Base-by-base conservation (phyloP, 1,140 invertebrate species). In the Palaemon carinicauda region DNA sequence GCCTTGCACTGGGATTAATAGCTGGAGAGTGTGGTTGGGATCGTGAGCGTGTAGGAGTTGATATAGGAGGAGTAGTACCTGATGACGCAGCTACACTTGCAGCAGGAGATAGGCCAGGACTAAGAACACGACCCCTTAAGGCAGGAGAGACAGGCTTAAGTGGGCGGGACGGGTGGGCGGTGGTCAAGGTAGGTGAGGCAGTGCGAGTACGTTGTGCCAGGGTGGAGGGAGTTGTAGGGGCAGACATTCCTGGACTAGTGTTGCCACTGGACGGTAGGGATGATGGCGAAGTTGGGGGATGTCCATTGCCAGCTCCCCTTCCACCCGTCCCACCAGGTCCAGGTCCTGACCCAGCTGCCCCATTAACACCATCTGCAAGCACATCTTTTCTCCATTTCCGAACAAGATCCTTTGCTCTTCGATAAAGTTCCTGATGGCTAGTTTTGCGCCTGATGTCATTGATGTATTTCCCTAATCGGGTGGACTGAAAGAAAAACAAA, bases 381-480 rank as follows among this genome's bases (percentile, higher is more conserved):
- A 92, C 88, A 96, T 93, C 92, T 96, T 94, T 92, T 89, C 97
- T 94, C 97, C 97, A 99, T 92, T 95, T 94, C 90, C 97, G 96
- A 51, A 99, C 94, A 90, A 98, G 92, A 91, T 96, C 95, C 92
- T 98, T 98, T 19, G 96, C 96, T 89, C 97, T 93, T 90, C 95
- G 95, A 31, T 97, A 96, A 91, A 99, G 93, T 56, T 94, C 93
- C 86, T 91, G 91, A 90, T 96, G 95, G 71, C 92, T 94, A 52
- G 96, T 97, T 91, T 97, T 96, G 82, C 96, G 93, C 78, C 97
- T 93, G 29, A 98, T 92, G 92, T 98, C 96, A 92, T 98, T 98
- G 90, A 98, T 96, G 91, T 96, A 95, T 92, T 96, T 96, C n/a
- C 97, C 97, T 91, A 99, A 93, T 94, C 97, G 93, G 93, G 97